Base-by-base conservation (phyloP, 2,113 vertebrate species). In the Syngnathus typhle region DNA sequence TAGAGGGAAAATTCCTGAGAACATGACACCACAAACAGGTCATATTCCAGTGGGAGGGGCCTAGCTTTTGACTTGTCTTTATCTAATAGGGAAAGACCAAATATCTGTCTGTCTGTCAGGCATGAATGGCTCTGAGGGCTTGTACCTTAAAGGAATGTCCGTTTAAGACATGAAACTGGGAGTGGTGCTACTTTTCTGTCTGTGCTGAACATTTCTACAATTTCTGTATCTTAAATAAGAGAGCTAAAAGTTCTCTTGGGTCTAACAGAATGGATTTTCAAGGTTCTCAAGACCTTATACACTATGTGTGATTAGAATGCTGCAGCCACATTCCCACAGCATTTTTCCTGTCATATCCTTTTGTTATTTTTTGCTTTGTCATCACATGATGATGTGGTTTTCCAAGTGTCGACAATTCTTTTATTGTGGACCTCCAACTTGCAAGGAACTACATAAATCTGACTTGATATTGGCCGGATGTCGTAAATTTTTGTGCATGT, bases 1-100 rank as follows among this genome's bases (percentile, higher is more conserved):
- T 27, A 21, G 64, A 79, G 84, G 79, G 70, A 74, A 76, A 58
- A 82, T 86, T 86, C 80, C 77, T 76, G 71, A 67, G 60, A 75
- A 75, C 62, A 70, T 64, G 76, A 80, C 76, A 79, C 62, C 67
- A 65, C 59, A 58, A 73, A 72, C 77, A 73, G 68, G 73, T 76
- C 46, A 58, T 69, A 74, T 74, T 84, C 69, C 75, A 74, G 55
- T 58, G 71, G 74, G 76, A 73, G 79, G 81, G 80, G 73, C 68
- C 52, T 43, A 60, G 69, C 47, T 71, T 68, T 44, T 62, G 23
- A 74, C 64, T 65, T 71, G 78, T 79, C 67, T 72, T 27, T 60
- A 78, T 61, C 60, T 69, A 39, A 23, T 46, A 56, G 67, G 37
- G n/a, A 63, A 37, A 32, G 27, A 32, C 49, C 11, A 80, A 62